Evolutionary conservation across 2,113 vertebrate species (phyloP).

Genomic region (Hemichromis elongatus): DNA sequence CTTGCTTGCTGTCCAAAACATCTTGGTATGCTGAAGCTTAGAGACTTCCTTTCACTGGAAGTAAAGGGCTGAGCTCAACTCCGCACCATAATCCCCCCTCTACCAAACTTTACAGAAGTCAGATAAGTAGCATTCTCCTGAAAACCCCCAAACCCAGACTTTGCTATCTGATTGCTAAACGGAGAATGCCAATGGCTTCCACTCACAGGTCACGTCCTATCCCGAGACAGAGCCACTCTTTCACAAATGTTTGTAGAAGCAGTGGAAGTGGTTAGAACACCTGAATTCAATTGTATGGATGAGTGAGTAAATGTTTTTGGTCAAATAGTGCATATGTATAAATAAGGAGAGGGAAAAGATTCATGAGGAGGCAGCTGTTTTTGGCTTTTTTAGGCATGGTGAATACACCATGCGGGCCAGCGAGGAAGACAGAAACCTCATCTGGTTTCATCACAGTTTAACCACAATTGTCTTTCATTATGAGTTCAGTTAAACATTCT

Average conservation of each 20-base stretch:
- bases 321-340: neutral
- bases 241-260: neutral
- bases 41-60: neutral
- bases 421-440: neutral
- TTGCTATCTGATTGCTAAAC: neutral
- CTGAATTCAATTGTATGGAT: neutral
- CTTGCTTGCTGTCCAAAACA: neutral
- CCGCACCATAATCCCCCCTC: no score
- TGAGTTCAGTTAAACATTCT: neutral
- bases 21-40: neutral
- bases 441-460: neutral
- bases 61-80: no score
- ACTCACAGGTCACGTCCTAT: neutral
- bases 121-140: neutral
- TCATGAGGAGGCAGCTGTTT: neutral
- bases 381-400: neutral
- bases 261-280: neutral
- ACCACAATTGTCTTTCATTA: neutral
- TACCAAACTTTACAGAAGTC: no score
- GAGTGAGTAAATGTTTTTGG: neutral
- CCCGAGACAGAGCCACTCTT: rapidly evolving
- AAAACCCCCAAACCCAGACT: neutral
- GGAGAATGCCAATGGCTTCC: neutral
- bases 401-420: neutral
- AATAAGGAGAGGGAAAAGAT: neutral